These are phyloP conservation scores for Elysia chlorotica DNA, from an alignment of 1,140 invertebrate genomes.

Conservation along the genomic window DNA sequence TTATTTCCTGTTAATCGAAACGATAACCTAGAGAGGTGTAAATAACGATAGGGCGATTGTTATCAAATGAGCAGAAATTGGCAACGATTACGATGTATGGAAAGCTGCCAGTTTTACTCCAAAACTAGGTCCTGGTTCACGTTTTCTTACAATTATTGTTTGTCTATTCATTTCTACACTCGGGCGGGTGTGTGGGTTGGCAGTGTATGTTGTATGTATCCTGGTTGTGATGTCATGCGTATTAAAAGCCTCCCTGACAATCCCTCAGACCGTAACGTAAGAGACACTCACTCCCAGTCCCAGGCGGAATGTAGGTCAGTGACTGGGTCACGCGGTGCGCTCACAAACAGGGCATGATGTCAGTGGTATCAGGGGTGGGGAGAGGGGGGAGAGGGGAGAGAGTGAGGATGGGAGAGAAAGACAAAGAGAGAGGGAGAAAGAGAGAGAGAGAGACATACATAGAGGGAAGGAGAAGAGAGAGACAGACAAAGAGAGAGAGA, in stretches of 20 bases:
- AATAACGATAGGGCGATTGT: too few species aligned
- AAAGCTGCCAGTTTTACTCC: too few species aligned
- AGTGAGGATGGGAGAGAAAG: not conserved
- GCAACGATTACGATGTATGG: too few species aligned
- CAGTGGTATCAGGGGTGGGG: not conserved
- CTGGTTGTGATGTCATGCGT: too few species aligned
- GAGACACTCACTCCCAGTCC: not conserved
- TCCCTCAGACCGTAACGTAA: not conserved
- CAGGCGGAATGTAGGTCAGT: not conserved
- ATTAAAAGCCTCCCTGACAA: too few species aligned
- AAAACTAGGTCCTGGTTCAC: too few species aligned
- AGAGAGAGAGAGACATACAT: not conserved
- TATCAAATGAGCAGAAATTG: too few species aligned
- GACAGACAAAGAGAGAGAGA: not conserved
- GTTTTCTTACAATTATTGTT: too few species aligned
- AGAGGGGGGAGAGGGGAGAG: not conserved
- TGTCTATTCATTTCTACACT: too few species aligned
- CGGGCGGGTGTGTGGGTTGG: not conserved
- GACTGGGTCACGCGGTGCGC: not conserved
- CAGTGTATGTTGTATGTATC: not conserved
- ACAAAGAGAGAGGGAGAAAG: not conserved
- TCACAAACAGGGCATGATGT: not conserved
- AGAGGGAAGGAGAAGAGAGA: not conserved
- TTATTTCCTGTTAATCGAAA: too few species aligned
- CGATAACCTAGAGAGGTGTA: too few species aligned